Conservation (phyloP, 2,113 vertebrate genomes). For the Murina feae region DNA sequence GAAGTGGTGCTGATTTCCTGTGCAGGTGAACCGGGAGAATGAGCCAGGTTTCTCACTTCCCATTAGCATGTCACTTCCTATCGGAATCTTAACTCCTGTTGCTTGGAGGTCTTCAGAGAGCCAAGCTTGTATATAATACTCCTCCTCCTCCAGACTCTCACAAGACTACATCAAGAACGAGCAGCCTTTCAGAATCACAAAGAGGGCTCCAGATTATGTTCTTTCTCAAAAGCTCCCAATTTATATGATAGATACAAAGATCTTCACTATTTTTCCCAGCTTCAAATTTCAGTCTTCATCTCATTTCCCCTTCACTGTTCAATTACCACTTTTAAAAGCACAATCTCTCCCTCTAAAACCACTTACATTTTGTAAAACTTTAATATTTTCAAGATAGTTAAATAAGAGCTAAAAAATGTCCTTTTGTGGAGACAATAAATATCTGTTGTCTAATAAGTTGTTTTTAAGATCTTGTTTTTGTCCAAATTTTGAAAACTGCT, state of each 20-base stretch:
- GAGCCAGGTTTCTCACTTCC: not conserved
- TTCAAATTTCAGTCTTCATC: not conserved
- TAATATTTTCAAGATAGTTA: constrained; percentile 27
- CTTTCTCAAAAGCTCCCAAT: not conserved
- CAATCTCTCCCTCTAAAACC: not conserved
- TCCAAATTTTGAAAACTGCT: constrained; percentile 36
- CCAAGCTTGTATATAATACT: not conserved
- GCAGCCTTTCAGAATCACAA: not conserved
- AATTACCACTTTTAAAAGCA: not conserved
- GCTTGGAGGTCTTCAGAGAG: not conserved
- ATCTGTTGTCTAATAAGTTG: constrained; percentile 9
- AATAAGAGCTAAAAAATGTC: constrained; percentile 17
- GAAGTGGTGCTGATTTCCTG: not conserved
- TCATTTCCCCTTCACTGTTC: not conserved
- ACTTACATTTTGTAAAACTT: not conserved
- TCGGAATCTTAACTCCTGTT: not conserved
- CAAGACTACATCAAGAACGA: not conserved
- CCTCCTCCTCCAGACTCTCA: not conserved
- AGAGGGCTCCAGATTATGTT: not conserved
- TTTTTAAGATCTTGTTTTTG: constrained; percentile 34
- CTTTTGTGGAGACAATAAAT: constrained; percentile 31
- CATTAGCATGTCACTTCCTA: not conserved
- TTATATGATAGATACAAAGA: constrained; percentile 4
- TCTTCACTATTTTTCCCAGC: not conserved
- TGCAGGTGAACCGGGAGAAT: not conserved